These are phyloP conservation scores for Sceloporus undulatus DNA, from an alignment of 2,113 vertebrate species.

Conservation along the genomic window DNA sequence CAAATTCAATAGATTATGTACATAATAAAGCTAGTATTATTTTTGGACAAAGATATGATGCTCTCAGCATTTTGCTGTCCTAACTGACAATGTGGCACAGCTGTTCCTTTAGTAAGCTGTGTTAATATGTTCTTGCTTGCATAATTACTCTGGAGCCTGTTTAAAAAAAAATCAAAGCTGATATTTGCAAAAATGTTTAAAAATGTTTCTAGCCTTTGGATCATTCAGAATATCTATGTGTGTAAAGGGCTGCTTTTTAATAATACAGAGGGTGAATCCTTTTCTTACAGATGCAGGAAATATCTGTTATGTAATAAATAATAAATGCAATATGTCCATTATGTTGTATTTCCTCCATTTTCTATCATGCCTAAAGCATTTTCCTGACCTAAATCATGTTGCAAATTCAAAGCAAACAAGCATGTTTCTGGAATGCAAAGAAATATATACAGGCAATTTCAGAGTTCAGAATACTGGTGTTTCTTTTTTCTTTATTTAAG, in stretches of 20 bases:
- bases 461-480: slow-evolving; percentile 48
- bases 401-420: slow-evolving; percentile 50
- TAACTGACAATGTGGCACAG: slow-evolving; percentile 29
- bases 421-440: slow-evolving; percentile 46
- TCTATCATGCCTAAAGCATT: slow-evolving; percentile 62
- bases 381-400: slow-evolving; percentile 63
- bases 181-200: slow-evolving; percentile 39
- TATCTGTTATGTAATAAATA: slow-evolving; percentile 65
- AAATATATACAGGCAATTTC: slow-evolving; percentile 27
- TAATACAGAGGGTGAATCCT: slow-evolving; percentile 9
- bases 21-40: slow-evolving; percentile 46
- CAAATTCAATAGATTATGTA: slow-evolving; percentile 38
- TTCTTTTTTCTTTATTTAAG: slow-evolving; percentile 72
- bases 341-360: slow-evolving; percentile 41
- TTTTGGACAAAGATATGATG: slow-evolving; percentile 57
- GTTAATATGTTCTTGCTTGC: slow-evolving; percentile 19
- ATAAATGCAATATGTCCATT: slow-evolving; percentile 28
- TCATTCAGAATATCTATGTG: slow-evolving; percentile 22
- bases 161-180: slow-evolving; percentile 45
- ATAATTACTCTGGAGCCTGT: slow-evolving; percentile 32
- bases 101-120: slow-evolving; percentile 65
- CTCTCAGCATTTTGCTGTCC: slow-evolving; percentile 59
- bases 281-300: slow-evolving; percentile 36
- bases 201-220: slow-evolving; percentile 28
- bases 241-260: slow-evolving; percentile 28